A percentile compares a stretch with the other conserved stretches of the same genome.
These are phyloP conservation scores for Lanius collurio DNA, from an alignment of 2,113 vertebrate genomes.

Conservation along the genomic window DNA sequence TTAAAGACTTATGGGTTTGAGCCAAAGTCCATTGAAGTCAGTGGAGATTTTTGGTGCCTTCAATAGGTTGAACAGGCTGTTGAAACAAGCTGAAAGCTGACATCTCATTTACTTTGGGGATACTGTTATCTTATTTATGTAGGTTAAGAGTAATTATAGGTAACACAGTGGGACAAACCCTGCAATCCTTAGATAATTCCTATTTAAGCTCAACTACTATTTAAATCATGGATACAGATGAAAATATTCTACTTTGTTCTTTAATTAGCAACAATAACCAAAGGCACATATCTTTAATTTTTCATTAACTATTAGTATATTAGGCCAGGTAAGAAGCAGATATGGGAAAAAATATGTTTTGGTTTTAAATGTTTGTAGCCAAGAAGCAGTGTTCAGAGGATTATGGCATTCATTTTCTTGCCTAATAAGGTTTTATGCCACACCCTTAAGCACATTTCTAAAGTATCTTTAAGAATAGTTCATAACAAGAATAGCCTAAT, in stretches of 20 bases:
- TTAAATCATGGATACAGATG: background rate
- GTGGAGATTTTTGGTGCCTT: background rate
- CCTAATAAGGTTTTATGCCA: conserved; percentile 31
- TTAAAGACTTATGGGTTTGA: background rate
- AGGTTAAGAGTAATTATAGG: conserved; percentile 32
- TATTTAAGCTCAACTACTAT: background rate
- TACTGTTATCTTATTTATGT: conserved; percentile 9
- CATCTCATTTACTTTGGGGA: background rate
- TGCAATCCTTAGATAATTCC: conserved; percentile 22
- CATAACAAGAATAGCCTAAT: background rate
- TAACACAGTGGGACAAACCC: background rate
- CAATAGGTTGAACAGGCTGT: background rate
- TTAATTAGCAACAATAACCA: conserved; percentile 17
- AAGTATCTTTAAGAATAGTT: conserved; percentile 2
- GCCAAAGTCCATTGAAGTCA: background rate
- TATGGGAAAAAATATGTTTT: background rate
- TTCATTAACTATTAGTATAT: background rate
- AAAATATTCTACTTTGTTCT: background rate
- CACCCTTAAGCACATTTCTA: background rate
- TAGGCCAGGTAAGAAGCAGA: background rate
- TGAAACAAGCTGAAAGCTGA: background rate
- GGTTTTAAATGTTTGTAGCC: background rate
- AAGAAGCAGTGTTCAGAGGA: background rate
- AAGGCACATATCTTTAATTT: conserved; percentile 7
- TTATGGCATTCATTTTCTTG: conserved; percentile 4